A percentile compares a stretch with the other conserved stretches of the same genome.
These are phyloP conservation scores for Ceramica pisi DNA, from an alignment of 2,888 invertebrate genomes.

Conservation along the genomic window DNA sequence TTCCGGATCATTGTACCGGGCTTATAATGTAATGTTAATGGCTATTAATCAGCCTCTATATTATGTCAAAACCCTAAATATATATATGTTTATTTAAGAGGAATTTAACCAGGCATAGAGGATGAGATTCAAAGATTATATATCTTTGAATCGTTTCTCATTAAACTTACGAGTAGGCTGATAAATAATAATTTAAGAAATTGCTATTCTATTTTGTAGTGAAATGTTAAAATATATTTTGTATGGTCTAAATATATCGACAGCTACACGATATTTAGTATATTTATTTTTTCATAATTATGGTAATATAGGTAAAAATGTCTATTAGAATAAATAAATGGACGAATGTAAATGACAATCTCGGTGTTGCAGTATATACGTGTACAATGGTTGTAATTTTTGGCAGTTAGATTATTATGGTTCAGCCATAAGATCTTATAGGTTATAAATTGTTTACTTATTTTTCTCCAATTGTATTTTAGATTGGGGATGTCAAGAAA, in stretches of 20 bases:
- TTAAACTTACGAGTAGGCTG: background rate
- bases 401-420: background rate
- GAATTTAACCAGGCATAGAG: background rate
- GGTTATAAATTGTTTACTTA: background rate
- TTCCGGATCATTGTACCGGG: background rate
- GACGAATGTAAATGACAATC: background rate
- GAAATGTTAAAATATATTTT: conserved; percentile 1
- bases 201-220: conserved; percentile 14
- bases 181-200: background rate
- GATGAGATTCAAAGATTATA: background rate
- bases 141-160: background rate
- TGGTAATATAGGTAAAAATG: conserved; percentile 5
- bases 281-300: conserved; percentile 11
- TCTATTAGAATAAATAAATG: background rate
- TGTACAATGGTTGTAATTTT: conserved; percentile 7
- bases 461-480: background rate
- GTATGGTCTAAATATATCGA: background rate
- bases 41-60: background rate
- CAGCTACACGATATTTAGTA: background rate
- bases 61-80: background rate
- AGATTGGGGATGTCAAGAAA: background rate
- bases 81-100: background rate
- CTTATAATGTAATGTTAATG: background rate
- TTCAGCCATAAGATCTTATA: conserved; percentile 13
- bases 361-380: background rate